phyloP scores from a whole-genome alignment of 2,113 vertebrate species.

The Oncorhynchus mykiss region DNA sequence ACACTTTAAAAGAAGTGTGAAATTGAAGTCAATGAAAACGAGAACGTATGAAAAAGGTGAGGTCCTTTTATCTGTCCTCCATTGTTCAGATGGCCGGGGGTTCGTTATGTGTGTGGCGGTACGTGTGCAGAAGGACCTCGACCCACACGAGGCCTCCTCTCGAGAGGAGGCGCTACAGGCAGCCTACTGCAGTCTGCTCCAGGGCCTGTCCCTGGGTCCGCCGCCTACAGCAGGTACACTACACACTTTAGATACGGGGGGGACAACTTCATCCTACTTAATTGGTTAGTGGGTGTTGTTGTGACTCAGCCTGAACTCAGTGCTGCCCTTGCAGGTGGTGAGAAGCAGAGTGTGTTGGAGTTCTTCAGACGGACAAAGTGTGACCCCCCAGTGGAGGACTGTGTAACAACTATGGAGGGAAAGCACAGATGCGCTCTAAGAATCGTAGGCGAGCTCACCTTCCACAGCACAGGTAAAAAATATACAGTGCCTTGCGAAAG shows the following conservation, averaged over 20 bases:
- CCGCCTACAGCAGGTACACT: constrained; percentile 14
- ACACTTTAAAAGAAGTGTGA: not conserved
- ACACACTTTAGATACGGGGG: not conserved
- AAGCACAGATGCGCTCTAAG: constrained; percentile 22
- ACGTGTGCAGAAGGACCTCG: constrained; percentile 10
- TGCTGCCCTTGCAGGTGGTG: not conserved
- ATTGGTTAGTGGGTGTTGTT: too few species aligned
- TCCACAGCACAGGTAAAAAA: constrained; percentile 34
- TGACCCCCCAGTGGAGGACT: not conserved
- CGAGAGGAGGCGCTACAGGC: constrained; percentile 19
- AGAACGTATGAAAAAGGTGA: not conserved
- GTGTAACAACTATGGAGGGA: not conserved
- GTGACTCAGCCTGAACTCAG: too few species aligned
- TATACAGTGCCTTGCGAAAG: too few species aligned
- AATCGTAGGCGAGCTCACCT: constrained; percentile 18
- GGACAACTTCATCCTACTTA: not conserved
- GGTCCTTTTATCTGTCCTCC: not conserved
- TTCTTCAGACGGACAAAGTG: constrained; percentile 14
- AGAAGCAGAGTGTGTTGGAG: constrained; percentile 12
- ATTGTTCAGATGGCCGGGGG: not conserved
- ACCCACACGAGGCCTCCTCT: not conserved
- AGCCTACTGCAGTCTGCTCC: constrained; percentile 20
- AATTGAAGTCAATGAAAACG: not conserved
- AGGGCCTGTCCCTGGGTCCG: constrained; percentile 6
- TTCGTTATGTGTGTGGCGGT: constrained; percentile 22